Percentiles rank a stretch among this genome's conserved stretches.
Conservation (phyloP, 2,797 vertebrate genomes). For the Eremophila alpestris region DNA sequence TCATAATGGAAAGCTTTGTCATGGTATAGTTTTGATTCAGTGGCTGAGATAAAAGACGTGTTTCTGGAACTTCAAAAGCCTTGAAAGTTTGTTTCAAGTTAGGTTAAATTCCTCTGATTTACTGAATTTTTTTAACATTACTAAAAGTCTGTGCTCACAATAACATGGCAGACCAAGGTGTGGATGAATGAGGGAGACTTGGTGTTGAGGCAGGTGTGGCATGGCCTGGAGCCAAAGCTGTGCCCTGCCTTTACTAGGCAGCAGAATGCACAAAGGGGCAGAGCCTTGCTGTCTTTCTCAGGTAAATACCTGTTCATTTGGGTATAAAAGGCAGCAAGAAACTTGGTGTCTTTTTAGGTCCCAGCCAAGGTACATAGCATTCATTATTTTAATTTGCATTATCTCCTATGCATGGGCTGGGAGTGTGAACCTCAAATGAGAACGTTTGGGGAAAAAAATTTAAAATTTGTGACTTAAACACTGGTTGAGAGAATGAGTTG, state of each 20-base stretch:
- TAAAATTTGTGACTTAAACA: background rate
- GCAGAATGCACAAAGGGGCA: fast-evolving
- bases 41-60: background rate
- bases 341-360: background rate
- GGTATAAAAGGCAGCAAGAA: background rate
- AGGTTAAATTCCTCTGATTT: background rate
- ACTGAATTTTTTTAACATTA: background rate
- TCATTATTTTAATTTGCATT: background rate
- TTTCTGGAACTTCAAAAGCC: background rate
- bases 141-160: background rate
- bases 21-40: background rate
- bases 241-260: background rate
- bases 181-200: background rate
- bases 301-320: background rate
- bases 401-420: background rate
- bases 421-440: background rate
- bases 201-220: background rate
- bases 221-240: background rate
- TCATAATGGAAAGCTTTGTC: background rate
- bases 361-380: background rate
- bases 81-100: background rate
- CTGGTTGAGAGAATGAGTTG: background rate
- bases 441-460: background rate
- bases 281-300: background rate
- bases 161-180: background rate